Evolutionary conservation across 2,797 vertebrate genomes (phyloP), one percentile per base, ranked within the genome.

Genomic region (Mionectes olivaceus): DNA sequence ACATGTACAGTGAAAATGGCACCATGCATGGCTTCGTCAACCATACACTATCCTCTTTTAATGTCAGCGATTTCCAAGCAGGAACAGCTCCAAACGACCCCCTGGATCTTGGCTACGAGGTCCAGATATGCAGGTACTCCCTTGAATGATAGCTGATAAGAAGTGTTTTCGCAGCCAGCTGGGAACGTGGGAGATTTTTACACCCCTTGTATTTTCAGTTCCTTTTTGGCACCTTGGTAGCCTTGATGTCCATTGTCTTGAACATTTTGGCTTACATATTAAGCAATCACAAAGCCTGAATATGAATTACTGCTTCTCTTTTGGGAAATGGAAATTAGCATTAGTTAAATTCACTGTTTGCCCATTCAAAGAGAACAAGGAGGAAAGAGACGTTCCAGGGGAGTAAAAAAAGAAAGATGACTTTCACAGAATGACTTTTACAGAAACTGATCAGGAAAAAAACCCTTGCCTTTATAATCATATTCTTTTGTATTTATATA

Each of bases 11-110:
- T 94, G 94, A 97, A n/a, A 98, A 99, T 13, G 99, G 99, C 88
- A 98, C 98, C 93, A 98, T 99, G 98, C 99, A 99, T 8, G 99
- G 99, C 97, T 99, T 99, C 55, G 96, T 99, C 94, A 98, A 99
- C 97, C 99, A 99, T 98, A 99, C 99, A 0, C 98, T 99, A 57
- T 99, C 99, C 69, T 99, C 98, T 97, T 99, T 99, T 97, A 99
- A 99, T 37, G 99, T 99, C 96, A 99, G 97, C 15, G 98, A 99
- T 98, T 99, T 99, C 95, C 98, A 99, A 98, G 89, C 96, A 1
- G 98, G 98, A 94, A 99, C 99, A 2, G 98, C 97, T 25, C 99
- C 99, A n/a, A 82, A 95, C 3, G 83, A 98, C 49, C 98, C 99
- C 11, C 70, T 98, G 94, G 98, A 98, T 88, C 97, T 99, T 93